These are phyloP conservation scores for Ophion slaviceki DNA, from an alignment of 2,888 invertebrate species.

Conservation along the genomic window DNA sequence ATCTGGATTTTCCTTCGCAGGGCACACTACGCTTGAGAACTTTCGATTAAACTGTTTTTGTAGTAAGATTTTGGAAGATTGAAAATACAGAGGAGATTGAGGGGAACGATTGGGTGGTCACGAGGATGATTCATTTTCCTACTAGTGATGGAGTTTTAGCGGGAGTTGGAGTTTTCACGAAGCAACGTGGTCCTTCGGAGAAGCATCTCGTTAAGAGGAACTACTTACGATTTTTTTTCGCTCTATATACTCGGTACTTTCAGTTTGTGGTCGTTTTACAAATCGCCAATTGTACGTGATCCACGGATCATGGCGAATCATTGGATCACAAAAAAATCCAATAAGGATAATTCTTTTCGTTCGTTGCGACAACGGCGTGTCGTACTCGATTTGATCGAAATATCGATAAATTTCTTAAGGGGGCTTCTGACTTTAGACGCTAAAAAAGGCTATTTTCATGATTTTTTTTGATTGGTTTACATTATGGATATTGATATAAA, in stretches of 20 bases:
- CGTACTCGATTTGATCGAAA: background rate
- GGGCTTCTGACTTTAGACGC: no score
- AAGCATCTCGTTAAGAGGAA: slow-evolving; percentile 2
- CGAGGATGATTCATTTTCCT: slow-evolving; percentile 12
- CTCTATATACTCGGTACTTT: background rate
- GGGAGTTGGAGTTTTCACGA: slow-evolving; percentile 12
- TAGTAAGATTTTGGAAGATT: background rate
- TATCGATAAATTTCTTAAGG: background rate
- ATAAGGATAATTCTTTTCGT: background rate
- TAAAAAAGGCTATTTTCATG: no score
- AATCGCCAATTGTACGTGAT: background rate
- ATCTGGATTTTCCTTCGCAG: slow-evolving; percentile 6
- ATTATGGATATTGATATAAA: no score
- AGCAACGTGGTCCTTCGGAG: background rate
- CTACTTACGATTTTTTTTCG: slow-evolving; percentile 4
- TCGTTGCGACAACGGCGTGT: background rate
- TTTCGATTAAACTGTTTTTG: slow-evolving; percentile 35
- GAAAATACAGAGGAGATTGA: background rate
- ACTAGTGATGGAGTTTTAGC: slow-evolving; percentile 3
- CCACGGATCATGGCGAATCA: background rate
- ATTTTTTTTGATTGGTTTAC: no score
- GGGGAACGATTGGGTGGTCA: background rate
- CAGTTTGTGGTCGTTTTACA: slow-evolving; percentile 3
- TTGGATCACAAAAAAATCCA: background rate
- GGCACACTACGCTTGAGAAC: background rate